phyloP scores from a whole-genome alignment of 2,797 vertebrate species.

The Bryconaethiops microstoma region DNA sequence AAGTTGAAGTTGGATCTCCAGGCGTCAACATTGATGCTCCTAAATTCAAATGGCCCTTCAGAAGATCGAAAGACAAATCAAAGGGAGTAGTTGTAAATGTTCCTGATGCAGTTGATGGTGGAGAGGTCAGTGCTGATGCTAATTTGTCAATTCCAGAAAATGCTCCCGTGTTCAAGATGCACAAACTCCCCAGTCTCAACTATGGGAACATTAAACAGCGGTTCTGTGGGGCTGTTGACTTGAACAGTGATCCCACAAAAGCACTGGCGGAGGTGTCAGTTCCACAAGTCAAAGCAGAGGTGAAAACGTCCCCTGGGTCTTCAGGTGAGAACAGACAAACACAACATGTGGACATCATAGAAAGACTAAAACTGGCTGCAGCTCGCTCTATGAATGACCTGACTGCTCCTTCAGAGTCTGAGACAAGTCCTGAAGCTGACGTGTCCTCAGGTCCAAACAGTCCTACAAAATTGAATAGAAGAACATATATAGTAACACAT shows the following conservation, averaged over 20 bases:
- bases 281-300: conserved; percentile 13
- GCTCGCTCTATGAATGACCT: conserved; percentile 33
- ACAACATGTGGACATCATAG: conserved; percentile 64
- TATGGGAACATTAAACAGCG: conserved; percentile 43
- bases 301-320: conserved; percentile 30
- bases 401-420: conserved; percentile 40
- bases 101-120: conserved; percentile 18
- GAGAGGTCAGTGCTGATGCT: conserved; percentile 30
- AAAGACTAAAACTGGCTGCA: conserved; percentile 70
- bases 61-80: conserved; percentile 52
- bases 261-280: neutral
- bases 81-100: conserved; percentile 29
- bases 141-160: conserved; percentile 50
- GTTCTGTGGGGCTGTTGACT: conserved; percentile 14
- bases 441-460: conserved; percentile 45
- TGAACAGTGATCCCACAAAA: conserved; percentile 50
- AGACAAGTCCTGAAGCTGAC: conserved; percentile 35
- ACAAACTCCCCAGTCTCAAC: conserved; percentile 66
- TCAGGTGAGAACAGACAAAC: conserved; percentile 42
- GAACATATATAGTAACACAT: conserved; percentile 73
- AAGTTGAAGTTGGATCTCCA: conserved; percentile 34
- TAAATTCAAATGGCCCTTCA: conserved; percentile 70
- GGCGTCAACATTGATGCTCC: conserved; percentile 55
- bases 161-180: conserved; percentile 72
- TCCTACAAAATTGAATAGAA: conserved; percentile 60